Evolutionary conservation across 2,888 invertebrate genomes (phyloP).

Genomic region (Nysson spinosus): DNA sequence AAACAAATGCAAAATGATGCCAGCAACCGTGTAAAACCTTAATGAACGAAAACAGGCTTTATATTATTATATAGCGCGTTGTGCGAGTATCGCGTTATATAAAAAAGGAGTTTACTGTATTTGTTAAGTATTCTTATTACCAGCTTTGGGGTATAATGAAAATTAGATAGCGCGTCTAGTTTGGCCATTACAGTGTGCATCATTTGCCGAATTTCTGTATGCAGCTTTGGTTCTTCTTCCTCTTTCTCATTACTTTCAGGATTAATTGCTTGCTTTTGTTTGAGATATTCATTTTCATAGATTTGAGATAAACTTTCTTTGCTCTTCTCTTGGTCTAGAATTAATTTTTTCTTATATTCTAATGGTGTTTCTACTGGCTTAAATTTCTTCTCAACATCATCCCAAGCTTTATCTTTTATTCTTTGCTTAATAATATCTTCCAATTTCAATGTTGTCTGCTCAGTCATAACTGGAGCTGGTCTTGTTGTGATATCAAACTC

Average conservation of each 20-base stretch:
- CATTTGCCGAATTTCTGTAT: conserved; percentile 86
- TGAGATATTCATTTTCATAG: conserved; percentile 92
- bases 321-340: conserved; percentile 95
- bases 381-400: conserved; percentile 93
- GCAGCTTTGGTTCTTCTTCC: conserved; percentile 85
- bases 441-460: conserved; percentile 90
- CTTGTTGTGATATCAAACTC: conserved; percentile 91
- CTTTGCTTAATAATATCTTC: conserved; percentile 95
- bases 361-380: conserved; percentile 90
- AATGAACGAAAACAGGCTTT: too few relatives aligned
- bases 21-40: too few relatives aligned
- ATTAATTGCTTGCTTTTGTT: conserved; percentile 81
- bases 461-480: conserved; percentile 94
- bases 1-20: conserved; percentile 46
- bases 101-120: neutral
- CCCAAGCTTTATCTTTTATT: conserved; percentile 95
- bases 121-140: conserved; percentile 73
- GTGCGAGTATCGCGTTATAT: too few relatives aligned
- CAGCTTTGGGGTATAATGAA: conserved; percentile 94
- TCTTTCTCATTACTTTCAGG: conserved; percentile 80
- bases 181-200: conserved; percentile 89
- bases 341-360: conserved; percentile 91
- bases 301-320: conserved; percentile 95
- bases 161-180: conserved; percentile 95
- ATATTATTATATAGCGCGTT: too few relatives aligned